These are phyloP conservation scores for Electrophaes corylata DNA, from an alignment of 2,888 invertebrate species.

Conservation along the genomic window DNA sequence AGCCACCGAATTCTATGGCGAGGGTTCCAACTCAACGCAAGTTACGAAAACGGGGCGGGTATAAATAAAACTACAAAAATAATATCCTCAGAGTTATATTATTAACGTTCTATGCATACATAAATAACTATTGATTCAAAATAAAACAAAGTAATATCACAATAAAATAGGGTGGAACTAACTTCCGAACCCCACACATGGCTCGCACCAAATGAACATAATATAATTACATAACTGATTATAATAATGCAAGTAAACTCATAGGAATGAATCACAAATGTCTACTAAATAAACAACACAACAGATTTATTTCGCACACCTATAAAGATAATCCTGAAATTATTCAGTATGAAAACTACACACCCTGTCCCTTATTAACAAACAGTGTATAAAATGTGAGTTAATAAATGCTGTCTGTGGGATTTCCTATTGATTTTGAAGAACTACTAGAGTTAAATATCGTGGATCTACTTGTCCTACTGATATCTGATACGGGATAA, in stretches of 20 bases:
- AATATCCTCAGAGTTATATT: constrained; percentile 33
- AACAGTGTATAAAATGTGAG: constrained; percentile 3
- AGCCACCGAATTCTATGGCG: too few relatives aligned
- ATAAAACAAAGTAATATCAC: constrained; percentile 37
- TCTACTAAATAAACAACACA: constrained; percentile 24
- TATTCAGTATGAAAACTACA: constrained; percentile 26
- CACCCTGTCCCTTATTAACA: constrained; percentile 7
- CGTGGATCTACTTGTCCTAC: too few relatives aligned
- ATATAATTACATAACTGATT: constrained; percentile 29
- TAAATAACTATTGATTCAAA: constrained; percentile 29
- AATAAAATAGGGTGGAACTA: constrained; percentile 29
- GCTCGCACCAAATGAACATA: constrained; percentile 33
- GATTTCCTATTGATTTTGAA: not conserved
- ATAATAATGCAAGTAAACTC: constrained; percentile 24
- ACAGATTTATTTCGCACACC: constrained; percentile 15
- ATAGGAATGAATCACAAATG: constrained; percentile 29
- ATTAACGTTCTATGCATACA: constrained; percentile 30
- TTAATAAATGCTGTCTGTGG: not conserved
- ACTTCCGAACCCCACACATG: constrained; percentile 24
- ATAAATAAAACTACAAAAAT: constrained; percentile 13
- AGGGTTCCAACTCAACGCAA: too few relatives aligned
- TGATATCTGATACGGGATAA: too few relatives aligned
- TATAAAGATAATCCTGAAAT: constrained; percentile 6
- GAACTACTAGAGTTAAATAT: too few relatives aligned
- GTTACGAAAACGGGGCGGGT: not conserved